Evolutionary conservation across 2,888 invertebrate genomes (phyloP).

Genomic region (Escarpia spicata): DNA sequence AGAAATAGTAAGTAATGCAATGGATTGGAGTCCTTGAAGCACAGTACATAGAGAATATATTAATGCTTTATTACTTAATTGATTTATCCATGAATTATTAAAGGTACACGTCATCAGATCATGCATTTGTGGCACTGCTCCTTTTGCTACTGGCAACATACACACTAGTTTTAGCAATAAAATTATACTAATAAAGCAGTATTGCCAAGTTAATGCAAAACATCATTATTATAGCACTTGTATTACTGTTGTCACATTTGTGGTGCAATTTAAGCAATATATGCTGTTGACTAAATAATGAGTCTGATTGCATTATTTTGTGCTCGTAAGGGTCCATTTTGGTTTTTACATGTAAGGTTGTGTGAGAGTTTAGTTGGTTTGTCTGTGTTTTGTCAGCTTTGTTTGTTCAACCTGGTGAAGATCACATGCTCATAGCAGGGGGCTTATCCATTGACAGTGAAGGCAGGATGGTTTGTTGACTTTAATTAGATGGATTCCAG

Average conservation of each 20-base stretch:
- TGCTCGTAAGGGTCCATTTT: not conserved
- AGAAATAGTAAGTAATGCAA: not conserved
- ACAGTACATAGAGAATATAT: not conserved
- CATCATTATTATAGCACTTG: not conserved
- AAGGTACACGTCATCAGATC: not conserved
- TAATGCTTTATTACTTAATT: not conserved
- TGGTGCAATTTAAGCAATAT: not conserved
- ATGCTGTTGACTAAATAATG: not conserved
- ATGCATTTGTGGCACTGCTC: not conserved
- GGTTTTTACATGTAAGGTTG: not conserved
- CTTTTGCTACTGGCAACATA: not conserved
- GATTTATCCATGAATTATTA: not conserved
- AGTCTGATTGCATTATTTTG: not conserved
- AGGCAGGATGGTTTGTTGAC: slow-evolving; percentile 11
- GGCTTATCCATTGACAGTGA: not conserved
- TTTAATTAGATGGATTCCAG: not conserved
- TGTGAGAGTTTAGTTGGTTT: not conserved
- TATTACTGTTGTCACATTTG: not conserved
- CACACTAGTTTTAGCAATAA: not conserved
- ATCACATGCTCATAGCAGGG: not conserved
- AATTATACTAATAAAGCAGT: not conserved
- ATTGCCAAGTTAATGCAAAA: not conserved
- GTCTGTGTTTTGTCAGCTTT: not conserved
- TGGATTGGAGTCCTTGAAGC: not conserved
- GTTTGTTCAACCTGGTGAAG: not conserved